Evolutionary conservation across 2,888 invertebrate genomes (phyloP).

Genomic region (Trypoxylon attenuatum): DNA sequence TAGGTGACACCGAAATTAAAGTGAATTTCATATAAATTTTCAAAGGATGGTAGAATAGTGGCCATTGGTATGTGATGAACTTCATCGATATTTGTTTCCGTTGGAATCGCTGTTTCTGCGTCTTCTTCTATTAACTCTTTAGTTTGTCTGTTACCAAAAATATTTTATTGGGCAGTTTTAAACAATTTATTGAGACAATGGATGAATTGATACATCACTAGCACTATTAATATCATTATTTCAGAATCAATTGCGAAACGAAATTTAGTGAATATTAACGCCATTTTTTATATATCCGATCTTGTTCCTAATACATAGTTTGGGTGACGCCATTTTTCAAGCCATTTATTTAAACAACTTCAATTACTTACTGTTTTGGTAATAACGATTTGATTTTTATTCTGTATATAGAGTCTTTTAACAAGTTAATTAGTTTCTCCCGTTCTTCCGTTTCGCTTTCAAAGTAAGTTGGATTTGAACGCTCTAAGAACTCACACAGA

Average conservation of each 20-base stretch:
- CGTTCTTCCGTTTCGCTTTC: slow-evolving; percentile 54
- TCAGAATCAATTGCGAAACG: too few species aligned
- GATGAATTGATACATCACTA: too few species aligned
- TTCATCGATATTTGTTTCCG: too few species aligned
- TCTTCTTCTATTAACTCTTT: slow-evolving; percentile 72
- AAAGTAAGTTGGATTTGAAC: slow-evolving; percentile 58
- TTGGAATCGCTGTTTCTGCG: too few species aligned
- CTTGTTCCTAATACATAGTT: too few species aligned
- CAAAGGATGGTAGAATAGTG: slow-evolving; percentile 76
- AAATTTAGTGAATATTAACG: too few species aligned
- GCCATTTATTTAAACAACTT: not conserved
- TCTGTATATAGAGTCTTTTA: slow-evolving; percentile 51
- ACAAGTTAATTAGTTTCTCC: slow-evolving; percentile 52
- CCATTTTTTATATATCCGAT: too few species aligned
- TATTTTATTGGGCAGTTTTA: too few species aligned
- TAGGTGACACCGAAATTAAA: slow-evolving; percentile 75
- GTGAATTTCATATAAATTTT: slow-evolving; percentile 76
- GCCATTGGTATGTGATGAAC: slow-evolving; percentile 79
- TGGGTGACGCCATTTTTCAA: not conserved
- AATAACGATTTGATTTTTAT: slow-evolving; percentile 59
- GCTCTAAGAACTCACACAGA: slow-evolving; percentile 67
- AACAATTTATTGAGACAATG: too few species aligned
- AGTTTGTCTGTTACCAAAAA: slow-evolving; percentile 58
- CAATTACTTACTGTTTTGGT: slow-evolving; percentile 56
- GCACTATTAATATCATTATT: too few species aligned